Evolutionary conservation across 2,888 invertebrate genomes (phyloP).

Genomic region (Ophion costatus): DNA sequence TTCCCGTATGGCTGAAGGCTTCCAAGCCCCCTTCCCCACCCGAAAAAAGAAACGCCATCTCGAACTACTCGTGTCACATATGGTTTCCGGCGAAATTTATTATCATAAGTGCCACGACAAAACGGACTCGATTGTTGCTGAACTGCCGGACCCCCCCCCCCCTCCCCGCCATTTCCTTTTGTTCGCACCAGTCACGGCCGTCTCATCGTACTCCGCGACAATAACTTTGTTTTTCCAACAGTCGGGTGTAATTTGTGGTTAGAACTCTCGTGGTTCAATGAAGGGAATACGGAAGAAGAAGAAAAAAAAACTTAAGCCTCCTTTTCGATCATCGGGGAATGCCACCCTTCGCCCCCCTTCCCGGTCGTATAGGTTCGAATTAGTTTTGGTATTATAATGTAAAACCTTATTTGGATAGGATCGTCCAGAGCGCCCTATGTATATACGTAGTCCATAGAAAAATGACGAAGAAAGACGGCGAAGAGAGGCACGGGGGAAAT

Average conservation of each 20-base stretch:
- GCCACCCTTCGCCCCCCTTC: slow-evolving; percentile 7
- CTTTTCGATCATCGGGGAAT: slow-evolving; percentile 35
- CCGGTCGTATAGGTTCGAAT: slow-evolving; percentile 34
- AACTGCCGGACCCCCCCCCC: background rate
- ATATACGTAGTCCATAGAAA: slow-evolving; percentile 26
- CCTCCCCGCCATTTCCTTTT: slow-evolving; percentile 13
- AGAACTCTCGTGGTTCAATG: slow-evolving; percentile 2
- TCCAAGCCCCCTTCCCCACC: background rate
- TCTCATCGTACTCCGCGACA: slow-evolving; percentile 43
- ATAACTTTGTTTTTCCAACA: slow-evolving; percentile 63
- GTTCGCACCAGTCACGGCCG: slow-evolving; percentile 25
- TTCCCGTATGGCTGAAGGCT: slow-evolving; percentile 8
- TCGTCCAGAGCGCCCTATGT: slow-evolving; percentile 7
- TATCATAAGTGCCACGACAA: slow-evolving; percentile 53
- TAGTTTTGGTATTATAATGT: slow-evolving; percentile 62
- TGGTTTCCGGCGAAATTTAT: slow-evolving; percentile 60
- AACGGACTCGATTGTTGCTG: slow-evolving; percentile 27
- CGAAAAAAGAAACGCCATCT: slow-evolving; percentile 21
- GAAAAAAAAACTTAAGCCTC: background rate
- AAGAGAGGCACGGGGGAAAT: slow-evolving; percentile 35
- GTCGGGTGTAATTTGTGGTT: slow-evolving; percentile 50
- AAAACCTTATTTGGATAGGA: slow-evolving; percentile 65
- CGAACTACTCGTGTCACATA: slow-evolving; percentile 46
- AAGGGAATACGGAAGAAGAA: slow-evolving; percentile 10
- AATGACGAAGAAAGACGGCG: slow-evolving; percentile 4